Conservation (phyloP, 2,797 vertebrate genomes). For the Alosa sapidissima region DNA sequence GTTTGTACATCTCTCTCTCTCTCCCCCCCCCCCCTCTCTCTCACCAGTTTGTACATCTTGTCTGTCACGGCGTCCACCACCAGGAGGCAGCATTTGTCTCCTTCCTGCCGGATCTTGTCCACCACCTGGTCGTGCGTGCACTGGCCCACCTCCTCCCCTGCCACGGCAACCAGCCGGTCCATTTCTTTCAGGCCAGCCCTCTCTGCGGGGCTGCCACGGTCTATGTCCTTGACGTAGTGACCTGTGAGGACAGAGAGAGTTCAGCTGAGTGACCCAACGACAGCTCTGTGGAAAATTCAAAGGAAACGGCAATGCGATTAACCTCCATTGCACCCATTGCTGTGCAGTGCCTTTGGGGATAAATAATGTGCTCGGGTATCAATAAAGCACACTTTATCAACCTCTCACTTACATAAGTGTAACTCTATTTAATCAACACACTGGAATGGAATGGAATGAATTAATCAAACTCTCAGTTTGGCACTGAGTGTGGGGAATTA, state of each 20-base stretch:
- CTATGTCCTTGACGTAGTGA: constrained; percentile 83
- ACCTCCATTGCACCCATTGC: not conserved
- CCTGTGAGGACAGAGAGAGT: constrained; percentile 63
- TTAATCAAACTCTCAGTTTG: not conserved
- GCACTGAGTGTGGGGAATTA: not conserved
- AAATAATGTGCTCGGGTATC: not conserved
- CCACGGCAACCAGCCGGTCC: constrained; percentile 86
- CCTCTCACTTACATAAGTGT: not conserved
- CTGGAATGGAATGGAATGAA: not conserved
- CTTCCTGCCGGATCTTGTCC: constrained; percentile 75
- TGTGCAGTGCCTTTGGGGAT: not conserved
- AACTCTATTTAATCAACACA: not conserved
- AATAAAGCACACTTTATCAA: not conserved
- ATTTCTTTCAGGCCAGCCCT: constrained; percentile 76
- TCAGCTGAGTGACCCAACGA: not conserved
- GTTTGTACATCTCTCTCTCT: not conserved
- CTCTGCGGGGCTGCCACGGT: constrained; percentile 81
- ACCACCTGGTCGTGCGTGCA: constrained; percentile 81
- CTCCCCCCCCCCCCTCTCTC: too few relatives aligned
- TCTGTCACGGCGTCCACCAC: constrained; percentile 84
- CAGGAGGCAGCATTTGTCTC: constrained; percentile 76
- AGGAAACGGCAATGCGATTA: not conserved
- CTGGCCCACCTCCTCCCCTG: constrained; percentile 74
- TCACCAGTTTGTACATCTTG: constrained; percentile 82
- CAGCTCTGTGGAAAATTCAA: not conserved